Evolutionary conservation across 2,888 invertebrate species (phyloP).

Genomic region (Lasioglossum villosulum): DNA sequence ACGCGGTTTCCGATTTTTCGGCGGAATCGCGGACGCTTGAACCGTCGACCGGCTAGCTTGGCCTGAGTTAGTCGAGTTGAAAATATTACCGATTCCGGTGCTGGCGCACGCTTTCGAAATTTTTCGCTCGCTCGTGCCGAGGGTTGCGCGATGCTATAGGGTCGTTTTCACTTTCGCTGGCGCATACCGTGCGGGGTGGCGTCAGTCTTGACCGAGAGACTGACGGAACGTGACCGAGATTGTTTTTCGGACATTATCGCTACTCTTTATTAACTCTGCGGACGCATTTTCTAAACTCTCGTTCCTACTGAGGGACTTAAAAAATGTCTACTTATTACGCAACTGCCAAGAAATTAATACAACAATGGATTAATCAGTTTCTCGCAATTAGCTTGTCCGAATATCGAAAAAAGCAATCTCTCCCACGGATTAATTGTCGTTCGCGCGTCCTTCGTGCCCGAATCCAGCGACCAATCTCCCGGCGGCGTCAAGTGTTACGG

Average conservation of each 20-base stretch:
- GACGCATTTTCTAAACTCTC: no score
- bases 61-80: background rate
- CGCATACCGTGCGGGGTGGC: background rate
- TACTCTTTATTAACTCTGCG: no score
- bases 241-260: background rate
- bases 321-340: no score
- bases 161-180: constrained; percentile 5
- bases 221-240: background rate
- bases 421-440: background rate
- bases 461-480: background rate
- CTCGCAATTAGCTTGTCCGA: background rate
- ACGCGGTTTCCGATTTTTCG: constrained; percentile 17
- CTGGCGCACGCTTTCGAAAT: background rate
- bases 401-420: background rate
- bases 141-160: background rate
- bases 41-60: background rate
- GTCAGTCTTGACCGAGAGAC: constrained; percentile 1
- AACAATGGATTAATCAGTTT: background rate
- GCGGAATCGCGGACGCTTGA: background rate
- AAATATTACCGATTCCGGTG: background rate
- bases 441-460: background rate
- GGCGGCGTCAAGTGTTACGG: background rate
- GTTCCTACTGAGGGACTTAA: no score
- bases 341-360: background rate
- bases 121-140: constrained; percentile 1